Evolutionary conservation across 2,888 invertebrate species (phyloP).

Genomic region (Exocentrus adspersus): DNA sequence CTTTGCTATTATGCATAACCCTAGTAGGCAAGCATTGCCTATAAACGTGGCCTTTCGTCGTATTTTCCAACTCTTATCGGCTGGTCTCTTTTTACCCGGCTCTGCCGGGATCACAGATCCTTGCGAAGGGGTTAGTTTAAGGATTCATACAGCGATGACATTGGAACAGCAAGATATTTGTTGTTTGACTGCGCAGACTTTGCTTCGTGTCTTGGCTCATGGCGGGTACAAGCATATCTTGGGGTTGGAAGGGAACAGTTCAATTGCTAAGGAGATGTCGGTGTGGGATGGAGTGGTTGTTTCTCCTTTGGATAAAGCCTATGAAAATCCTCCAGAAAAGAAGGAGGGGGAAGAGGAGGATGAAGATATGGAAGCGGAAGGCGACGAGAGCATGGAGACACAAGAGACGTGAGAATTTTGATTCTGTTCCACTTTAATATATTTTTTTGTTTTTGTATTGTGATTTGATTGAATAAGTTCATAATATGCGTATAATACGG

Average conservation of each 20-base stretch:
- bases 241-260: slow-evolving; percentile 71
- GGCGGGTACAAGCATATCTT: slow-evolving; percentile 94
- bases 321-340: slow-evolving; percentile 82
- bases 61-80: slow-evolving; percentile 89
- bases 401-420: slow-evolving; percentile 50
- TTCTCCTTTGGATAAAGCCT: slow-evolving; percentile 93
- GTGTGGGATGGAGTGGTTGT: slow-evolving; percentile 98
- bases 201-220: slow-evolving; percentile 89
- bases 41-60: slow-evolving; percentile 88
- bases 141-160: slow-evolving; percentile 91
- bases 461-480: background rate
- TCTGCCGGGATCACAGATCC: slow-evolving; percentile 94
- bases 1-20: slow-evolving; percentile 96
- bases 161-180: slow-evolving; percentile 93
- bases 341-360: slow-evolving; percentile 78
- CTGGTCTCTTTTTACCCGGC: slow-evolving; percentile 95
- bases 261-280: slow-evolving; percentile 83
- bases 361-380: slow-evolving; percentile 73
- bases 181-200: slow-evolving; percentile 92
- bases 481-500: background rate
- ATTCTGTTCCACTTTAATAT: background rate
- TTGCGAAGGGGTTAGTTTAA: slow-evolving; percentile 88
- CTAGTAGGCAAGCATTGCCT: slow-evolving; percentile 89
- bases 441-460: background rate
- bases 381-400: slow-evolving; percentile 68